Conservation (phyloP, 2,113 vertebrate genomes). For the Octodon degus region DNA sequence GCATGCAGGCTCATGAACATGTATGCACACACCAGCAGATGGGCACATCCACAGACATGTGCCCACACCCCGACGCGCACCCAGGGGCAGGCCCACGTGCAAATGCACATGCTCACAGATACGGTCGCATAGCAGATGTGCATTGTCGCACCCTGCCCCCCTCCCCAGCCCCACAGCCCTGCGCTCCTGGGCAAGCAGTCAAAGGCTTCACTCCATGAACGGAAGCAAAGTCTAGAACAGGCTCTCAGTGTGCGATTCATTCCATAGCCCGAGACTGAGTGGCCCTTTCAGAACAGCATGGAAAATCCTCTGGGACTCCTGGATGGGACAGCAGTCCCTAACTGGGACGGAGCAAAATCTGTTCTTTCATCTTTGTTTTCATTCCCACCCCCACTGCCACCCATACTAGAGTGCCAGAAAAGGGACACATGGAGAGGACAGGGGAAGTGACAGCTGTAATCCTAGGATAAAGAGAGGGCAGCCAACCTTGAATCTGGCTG, state of each 20-base stretch:
- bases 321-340: not conserved
- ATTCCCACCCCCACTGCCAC: not conserved
- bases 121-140: not conserved
- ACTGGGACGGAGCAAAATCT: not conserved
- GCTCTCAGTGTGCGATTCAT: conserved; percentile 51
- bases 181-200: not conserved
- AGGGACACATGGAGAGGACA: not conserved
- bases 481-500: not conserved
- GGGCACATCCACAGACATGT: not conserved
- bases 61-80: not conserved
- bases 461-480: not conserved
- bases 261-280: not conserved
- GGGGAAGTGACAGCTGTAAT: not conserved
- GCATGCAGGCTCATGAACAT: not conserved
- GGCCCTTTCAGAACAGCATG: conserved; percentile 26
- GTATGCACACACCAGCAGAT: not conserved
- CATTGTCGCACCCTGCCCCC: not conserved
- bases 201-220: not conserved
- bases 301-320: not conserved
- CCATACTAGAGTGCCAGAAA: not conserved
- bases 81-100: not conserved
- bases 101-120: not conserved
- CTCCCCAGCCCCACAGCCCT: not conserved
- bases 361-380: not conserved
- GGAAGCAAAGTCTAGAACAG: conserved; percentile 49